Evolutionary conservation across 2,797 vertebrate species (phyloP), one percentile per base, ranked within the genome.

Genomic region (Aplochiton taeniatus): DNA sequence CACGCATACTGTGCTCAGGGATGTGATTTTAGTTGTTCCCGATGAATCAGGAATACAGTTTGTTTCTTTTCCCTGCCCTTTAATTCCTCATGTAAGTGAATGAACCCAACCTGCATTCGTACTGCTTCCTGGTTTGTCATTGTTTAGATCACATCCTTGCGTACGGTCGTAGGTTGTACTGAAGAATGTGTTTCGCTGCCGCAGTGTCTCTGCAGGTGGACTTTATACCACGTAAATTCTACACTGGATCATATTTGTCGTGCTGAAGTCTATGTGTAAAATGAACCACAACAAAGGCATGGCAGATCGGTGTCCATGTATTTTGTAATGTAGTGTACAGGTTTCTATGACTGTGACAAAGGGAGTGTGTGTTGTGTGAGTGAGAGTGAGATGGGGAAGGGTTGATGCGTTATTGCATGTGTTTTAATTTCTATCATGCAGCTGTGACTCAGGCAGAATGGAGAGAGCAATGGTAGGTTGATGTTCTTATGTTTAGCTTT

Each of bases 1-100:
- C 80, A 77, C 50, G 42, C 75, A 70, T 53, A 55, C 69, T 74
- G 70, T 82, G 73, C 88, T 89, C 86, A 88, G 88, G 88, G 86
- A 87, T 81, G 76, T 75, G 78, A 79, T 70, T 75, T 77, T 31
- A 31, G 31, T 31, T 31, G 65, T 70, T 84, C 72, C 81, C 58
- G 65, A 62, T 65, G 44, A 66, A 77, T 62, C 55, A 77, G 73
- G 63, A 76, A 6, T 31, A 6, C 31, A 31, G 31, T 31, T 31
- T 31, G 31, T 31, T 31, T 56, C 76, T 72, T 69, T 77, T 58
- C 60, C n/a, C 61, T 63, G 47, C 67, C 52, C 9, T 63, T 63
- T 6, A 60, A 76, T 59, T 75, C 6, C 68, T 82, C 74, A 31
- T 89, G 83, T 84, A 83, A 83, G 84, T 87, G 83, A 61, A 75